Base-by-base conservation (phyloP, 2,888 invertebrate genomes). In the Digitonthophagus gazella region DNA sequence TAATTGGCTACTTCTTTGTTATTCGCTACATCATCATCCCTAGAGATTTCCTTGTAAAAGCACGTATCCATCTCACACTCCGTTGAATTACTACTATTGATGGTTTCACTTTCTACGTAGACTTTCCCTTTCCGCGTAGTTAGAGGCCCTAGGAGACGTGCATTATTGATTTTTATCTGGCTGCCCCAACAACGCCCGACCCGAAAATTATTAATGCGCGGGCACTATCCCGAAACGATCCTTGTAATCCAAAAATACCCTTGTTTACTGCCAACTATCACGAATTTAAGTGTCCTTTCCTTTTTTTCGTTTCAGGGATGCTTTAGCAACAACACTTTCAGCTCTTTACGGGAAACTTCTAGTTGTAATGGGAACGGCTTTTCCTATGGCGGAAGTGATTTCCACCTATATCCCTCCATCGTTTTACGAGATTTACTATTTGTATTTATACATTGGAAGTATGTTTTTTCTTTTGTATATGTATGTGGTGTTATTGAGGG, bases 331-430 rank as follows among this genome's bases (percentile, higher is more conserved):
- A 44, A 93, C 95, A 15, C 86, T 97, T 74, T 97, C 97, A 72
- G 96, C 96, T 0, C 87, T 97, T 20, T 97, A 97, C 82, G 96
- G 96, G 63, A 96, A 97, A 84, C 87, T 97, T 66, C 84, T 97
- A 76, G 95, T 97, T 57, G 96, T 97, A 63, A 94, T 96, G 93
- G 97, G 97, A 72, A 91, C 95, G 73, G 95, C 96, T 14, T 95
- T 97, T 83, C 97, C 97, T 66, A 92, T 97, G 91, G 95, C 97
- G 72, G 96, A 97, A 87, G 95, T 96, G 76, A 96, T 96, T 80
- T 96, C 96, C 58, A 93, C 95, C 16, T 94, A 95, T 84, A 95
- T 96, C 80, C 96, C 96, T 78, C 93, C 95, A 73, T 94, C 95
- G 22, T 96, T 95, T 84, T 96, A 96, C 84, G 95, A 96, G 88